Base-by-base conservation (phyloP, 2,888 invertebrate species). In the Stegophylla sp. region DNA sequence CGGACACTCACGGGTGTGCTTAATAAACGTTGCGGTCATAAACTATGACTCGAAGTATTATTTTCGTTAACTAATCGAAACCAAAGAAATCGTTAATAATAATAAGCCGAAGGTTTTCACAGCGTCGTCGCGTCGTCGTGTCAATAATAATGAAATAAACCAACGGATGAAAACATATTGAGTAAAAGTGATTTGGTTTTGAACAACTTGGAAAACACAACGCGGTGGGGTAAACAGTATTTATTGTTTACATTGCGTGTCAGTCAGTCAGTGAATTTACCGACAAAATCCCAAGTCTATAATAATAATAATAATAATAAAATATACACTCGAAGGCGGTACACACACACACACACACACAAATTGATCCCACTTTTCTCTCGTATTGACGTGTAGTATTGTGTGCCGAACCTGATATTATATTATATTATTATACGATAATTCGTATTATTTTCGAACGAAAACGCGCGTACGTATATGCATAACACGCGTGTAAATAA, bases 171-270 rank as follows among this genome's bases (percentile, higher is more conserved):
- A n/a, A n/a, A 34, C 34, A 7, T 20, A 51, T 34, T 13, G 26
- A 61, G 20, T 73, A 73, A 59, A 73, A 61, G 73, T 73, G 28
- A 45, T 73, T 56, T 56, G 56, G 5, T 56, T 56, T 56, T 56
- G n/a, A 9, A 20, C 53, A 3, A 53, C 53, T 20, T 9, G 5
- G n/a, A n/a, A n/a, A n/a, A 53, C 20, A 9, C 53, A 53, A 34
- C 34, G 7, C 34, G 3, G 34, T 34, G 7, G 3, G 34, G 4
- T 5, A 5, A 34, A 53, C 2, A 5, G 1, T 56, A 51, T n/a
- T 5, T 20, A 5, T 56, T 56, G 41, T 69, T 59, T 26, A 72
- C 59, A 26, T 69, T 53, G 59, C 72, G 59, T 43, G 41, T 72
- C 23, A 7, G 4, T 72, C 23, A 7, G 4, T 59, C 43, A 23